Evolutionary conservation across 2,888 invertebrate species (phyloP).

Genomic region (Formica aserva): DNA sequence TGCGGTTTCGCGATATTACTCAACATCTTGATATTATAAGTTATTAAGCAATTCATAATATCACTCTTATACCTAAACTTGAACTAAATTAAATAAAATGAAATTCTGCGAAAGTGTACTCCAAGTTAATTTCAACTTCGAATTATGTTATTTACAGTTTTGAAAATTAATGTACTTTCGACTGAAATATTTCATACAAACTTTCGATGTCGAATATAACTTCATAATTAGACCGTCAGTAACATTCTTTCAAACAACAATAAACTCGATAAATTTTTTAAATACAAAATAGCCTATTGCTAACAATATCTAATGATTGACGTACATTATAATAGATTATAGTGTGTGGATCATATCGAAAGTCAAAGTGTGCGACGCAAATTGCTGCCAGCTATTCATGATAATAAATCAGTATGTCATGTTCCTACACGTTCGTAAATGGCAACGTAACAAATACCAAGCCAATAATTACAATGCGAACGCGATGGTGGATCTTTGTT

Average conservation of each 20-base stretch:
- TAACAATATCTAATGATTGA: neutral
- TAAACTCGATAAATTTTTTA: neutral
- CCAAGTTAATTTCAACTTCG: conserved; percentile 22
- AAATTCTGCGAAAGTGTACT: neutral
- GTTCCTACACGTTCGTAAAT: neutral
- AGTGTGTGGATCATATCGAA: neutral
- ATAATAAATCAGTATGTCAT: conserved; percentile 11
- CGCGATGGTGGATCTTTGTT: neutral
- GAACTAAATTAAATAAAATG: conserved; percentile 21
- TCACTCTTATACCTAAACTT: neutral
- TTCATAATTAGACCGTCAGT: neutral
- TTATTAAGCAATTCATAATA: conserved; percentile 12
- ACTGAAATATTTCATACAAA: neutral
- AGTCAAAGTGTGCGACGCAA: neutral
- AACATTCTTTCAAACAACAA: neutral
- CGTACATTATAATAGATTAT: neutral
- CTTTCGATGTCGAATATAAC: neutral
- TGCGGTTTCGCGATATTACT: neutral
- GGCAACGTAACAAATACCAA: neutral
- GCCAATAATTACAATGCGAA: conserved; percentile 2
- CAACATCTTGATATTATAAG: neutral
- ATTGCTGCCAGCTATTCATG: neutral
- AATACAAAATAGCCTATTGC: neutral
- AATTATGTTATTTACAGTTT: conserved; percentile 11
- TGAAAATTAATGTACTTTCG: conserved; percentile 9